phyloP scores from a whole-genome alignment of 2,888 invertebrate species.

The Aphelenchoides bicaudatus region DNA sequence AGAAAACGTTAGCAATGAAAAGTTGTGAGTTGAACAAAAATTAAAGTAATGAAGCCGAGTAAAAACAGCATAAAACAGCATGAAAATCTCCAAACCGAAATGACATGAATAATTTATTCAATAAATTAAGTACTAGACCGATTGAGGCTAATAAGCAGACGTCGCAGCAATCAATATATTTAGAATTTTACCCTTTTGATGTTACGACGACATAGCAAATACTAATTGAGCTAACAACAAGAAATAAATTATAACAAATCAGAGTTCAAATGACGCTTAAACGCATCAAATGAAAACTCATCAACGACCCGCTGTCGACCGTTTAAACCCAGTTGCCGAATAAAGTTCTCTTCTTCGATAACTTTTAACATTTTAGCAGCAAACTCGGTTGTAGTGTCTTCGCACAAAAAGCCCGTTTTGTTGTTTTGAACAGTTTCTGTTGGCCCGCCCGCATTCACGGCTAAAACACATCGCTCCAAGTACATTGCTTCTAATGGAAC shows the following conservation, averaged over 20 bases:
- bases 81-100: slow-evolving; percentile 14
- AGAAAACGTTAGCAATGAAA: slow-evolving; percentile 2
- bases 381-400: slow-evolving; percentile 34
- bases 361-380: slow-evolving; percentile 41
- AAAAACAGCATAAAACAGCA: slow-evolving; percentile 11
- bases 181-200: too few species aligned
- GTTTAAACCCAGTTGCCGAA: slow-evolving; percentile 30
- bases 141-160: background rate
- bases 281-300: slow-evolving; percentile 45
- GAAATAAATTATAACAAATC: background rate
- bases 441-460: slow-evolving; percentile 90
- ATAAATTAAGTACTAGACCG: background rate
- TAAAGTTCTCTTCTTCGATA: slow-evolving; percentile 20
- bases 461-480: slow-evolving; percentile 84
- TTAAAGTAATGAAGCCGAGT: slow-evolving; percentile 14
- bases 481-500: slow-evolving; percentile 99
- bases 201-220: too few species aligned
- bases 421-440: slow-evolving; percentile 75
- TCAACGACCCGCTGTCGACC: slow-evolving; percentile 46
- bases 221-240: slow-evolving; percentile 3
- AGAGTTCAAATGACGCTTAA: slow-evolving; percentile 29
- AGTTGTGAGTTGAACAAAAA: slow-evolving; percentile 20
- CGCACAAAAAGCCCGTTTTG: slow-evolving; percentile 62
- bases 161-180: slow-evolving; percentile 10
- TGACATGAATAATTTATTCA: slow-evolving; percentile 3